Evolutionary conservation across 2,113 vertebrate genomes (phyloP), one percentile per base, ranked within the genome.

Genomic region (Mesitornis unicolor): DNA sequence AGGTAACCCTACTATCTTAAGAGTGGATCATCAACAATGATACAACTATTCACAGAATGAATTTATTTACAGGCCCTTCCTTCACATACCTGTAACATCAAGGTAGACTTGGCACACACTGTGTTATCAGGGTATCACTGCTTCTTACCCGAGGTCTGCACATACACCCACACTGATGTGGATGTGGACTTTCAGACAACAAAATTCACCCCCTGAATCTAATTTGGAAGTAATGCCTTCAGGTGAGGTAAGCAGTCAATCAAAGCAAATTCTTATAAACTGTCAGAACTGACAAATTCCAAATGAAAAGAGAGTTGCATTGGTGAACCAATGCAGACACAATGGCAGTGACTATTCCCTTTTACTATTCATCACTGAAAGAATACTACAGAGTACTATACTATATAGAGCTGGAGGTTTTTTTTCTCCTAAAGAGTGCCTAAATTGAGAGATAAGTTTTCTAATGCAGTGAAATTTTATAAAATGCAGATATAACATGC

Each of bases 341-440:
- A 22, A 2, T 5, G 4, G 29, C n/a, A 87, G 9, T 24, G 47
- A 63, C 20, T 84, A 83, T 74, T 89, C 21, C 36, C 15, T 90
- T 82, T 48, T 36, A 84, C 45, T 60, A 33, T 48, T 70, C 81
- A 50, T 50, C 71, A 67, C 50, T 69, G 54, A 61, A 75, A 92
- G 36, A 93, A 90, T 16, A 79, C 16, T 42, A n/a, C n/a, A 92
- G 36, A 93, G 87, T 16, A 79, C 16, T 42, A 90, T 16, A 79
- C 16, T 42, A 90, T 21, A 70, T 0, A 35, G 22, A 22, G 24
- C 7, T 73, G 7, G 10, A 8, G 2, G 0, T 11, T 4, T 43
- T 48, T 71, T 20, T 29, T 22, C 22, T 61, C n/a, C 45, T 26
- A 33, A 54, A 50, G n/a, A 40, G 11, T 89, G 7, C 5, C 36